Evolutionary conservation across 2,888 invertebrate genomes (phyloP).

Genomic region (Thalpophila matura): DNA sequence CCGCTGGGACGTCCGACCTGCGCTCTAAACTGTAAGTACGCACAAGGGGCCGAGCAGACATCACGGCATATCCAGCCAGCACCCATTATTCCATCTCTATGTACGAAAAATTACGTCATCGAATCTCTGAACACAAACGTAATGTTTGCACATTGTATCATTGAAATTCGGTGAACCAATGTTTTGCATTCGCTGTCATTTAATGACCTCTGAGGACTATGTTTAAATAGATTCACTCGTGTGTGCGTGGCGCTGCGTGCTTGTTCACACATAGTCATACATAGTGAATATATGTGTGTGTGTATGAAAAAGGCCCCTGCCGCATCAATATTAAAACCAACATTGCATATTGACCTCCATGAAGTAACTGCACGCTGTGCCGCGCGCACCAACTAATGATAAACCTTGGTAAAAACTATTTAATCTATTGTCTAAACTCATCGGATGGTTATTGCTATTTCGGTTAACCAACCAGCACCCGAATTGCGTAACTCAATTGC

Average conservation of each 20-base stretch:
- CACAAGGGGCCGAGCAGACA: slow-evolving; percentile 77
- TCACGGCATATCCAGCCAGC: slow-evolving; percentile 70
- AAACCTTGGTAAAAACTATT: neutral
- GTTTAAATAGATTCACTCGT: neutral
- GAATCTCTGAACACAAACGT: slow-evolving; percentile 8
- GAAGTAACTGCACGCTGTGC: slow-evolving; percentile 1
- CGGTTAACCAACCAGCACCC: no score
- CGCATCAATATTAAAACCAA: neutral
- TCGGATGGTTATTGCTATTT: no score
- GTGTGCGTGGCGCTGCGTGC: neutral
- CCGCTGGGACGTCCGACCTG: slow-evolving; percentile 92
- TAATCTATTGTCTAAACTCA: neutral
- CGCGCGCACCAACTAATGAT: neutral
- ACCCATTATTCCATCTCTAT: slow-evolving; percentile 27
- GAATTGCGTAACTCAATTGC: no score
- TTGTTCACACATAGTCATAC: neutral
- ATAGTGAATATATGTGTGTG: neutral
- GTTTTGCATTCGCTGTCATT: slow-evolving; percentile 27
- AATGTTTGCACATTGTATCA: slow-evolving; percentile 11
- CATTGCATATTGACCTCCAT: neutral
- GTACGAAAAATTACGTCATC: slow-evolving; percentile 21
- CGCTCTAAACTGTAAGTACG: slow-evolving; percentile 93
- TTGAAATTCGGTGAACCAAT: slow-evolving; percentile 26
- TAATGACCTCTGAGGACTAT: neutral
- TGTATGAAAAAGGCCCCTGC: neutral